Conservation (phyloP, 2,113 vertebrate species). For the Fulica atra region DNA sequence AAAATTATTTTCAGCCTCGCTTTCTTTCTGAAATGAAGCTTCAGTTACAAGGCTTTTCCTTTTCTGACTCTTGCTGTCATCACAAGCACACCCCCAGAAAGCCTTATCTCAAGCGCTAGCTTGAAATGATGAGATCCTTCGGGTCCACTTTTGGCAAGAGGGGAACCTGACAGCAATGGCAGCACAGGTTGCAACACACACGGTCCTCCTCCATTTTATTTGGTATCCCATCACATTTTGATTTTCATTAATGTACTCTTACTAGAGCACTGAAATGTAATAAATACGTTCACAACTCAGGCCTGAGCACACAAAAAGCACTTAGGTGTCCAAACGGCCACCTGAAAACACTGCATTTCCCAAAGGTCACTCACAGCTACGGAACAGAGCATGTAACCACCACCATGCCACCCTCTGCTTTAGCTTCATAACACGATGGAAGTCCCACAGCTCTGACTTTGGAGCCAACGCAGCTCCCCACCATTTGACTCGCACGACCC, state of each 20-base stretch:
- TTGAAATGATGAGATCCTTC: neutral
- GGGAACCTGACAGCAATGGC: neutral
- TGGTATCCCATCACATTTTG: neutral
- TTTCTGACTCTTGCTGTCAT: neutral
- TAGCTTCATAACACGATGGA: accelerated
- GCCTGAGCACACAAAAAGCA: neutral
- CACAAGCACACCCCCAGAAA: neutral
- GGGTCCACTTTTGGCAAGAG: neutral
- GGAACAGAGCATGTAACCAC: neutral
- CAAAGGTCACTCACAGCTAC: accelerated
- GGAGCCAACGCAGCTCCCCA: neutral
- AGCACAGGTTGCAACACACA: accelerated
- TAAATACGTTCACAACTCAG: neutral
- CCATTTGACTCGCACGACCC: neutral
- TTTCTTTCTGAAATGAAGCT: neutral
- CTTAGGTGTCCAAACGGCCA: neutral
- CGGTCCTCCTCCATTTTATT: neutral
- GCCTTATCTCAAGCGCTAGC: neutral
- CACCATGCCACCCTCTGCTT: accelerated
- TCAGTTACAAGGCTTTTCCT: neutral
- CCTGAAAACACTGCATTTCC: neutral
- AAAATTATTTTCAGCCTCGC: neutral
- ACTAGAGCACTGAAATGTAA: neutral
- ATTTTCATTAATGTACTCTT: neutral
- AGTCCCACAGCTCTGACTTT: neutral